Evolutionary conservation across 2,113 vertebrate genomes (phyloP).

Genomic region (Phaethon lepturus): DNA sequence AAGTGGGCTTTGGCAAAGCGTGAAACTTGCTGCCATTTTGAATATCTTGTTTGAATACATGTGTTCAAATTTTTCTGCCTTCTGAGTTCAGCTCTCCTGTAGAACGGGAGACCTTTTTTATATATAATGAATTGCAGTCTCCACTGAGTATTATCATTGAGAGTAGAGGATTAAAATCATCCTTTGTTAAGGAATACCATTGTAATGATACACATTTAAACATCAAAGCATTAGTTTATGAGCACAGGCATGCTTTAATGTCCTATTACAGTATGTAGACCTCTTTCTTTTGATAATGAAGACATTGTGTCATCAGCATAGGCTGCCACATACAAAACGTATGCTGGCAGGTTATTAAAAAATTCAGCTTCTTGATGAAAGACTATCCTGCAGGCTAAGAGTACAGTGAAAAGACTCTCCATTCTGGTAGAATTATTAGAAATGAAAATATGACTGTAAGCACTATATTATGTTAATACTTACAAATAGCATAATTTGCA

Average conservation of each 20-base stretch:
- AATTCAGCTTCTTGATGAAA: slow-evolving; percentile 85
- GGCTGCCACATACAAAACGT: slow-evolving; percentile 75
- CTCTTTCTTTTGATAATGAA: slow-evolving; percentile 83
- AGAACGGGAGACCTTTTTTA: not conserved
- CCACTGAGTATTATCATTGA: slow-evolving; percentile 1
- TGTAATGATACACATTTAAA: slow-evolving; percentile 61
- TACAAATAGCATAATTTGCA: slow-evolving; percentile 86
- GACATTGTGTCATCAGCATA: slow-evolving; percentile 75
- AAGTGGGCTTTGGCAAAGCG: not conserved
- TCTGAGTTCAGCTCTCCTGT: not conserved
- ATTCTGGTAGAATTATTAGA: slow-evolving; percentile 83
- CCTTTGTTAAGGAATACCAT: slow-evolving; percentile 71
- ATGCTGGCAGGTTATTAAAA: slow-evolving; percentile 87
- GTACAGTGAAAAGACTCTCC: slow-evolving; percentile 79
- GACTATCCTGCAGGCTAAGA: slow-evolving; percentile 86
- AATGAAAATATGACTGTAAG: slow-evolving; percentile 85
- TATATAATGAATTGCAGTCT: not conserved
- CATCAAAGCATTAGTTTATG: slow-evolving; percentile 79
- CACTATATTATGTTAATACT: slow-evolving; percentile 88
- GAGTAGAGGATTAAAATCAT: slow-evolving; percentile 64
- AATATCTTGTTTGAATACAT: not conserved
- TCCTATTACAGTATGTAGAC: slow-evolving; percentile 75
- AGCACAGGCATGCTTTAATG: slow-evolving; percentile 79
- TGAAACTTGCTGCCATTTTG: not conserved
- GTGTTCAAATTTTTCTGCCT: slow-evolving; percentile 3